Evolutionary conservation across 2,113 vertebrate species (phyloP).

Genomic region (Leucopsar rothschildi): DNA sequence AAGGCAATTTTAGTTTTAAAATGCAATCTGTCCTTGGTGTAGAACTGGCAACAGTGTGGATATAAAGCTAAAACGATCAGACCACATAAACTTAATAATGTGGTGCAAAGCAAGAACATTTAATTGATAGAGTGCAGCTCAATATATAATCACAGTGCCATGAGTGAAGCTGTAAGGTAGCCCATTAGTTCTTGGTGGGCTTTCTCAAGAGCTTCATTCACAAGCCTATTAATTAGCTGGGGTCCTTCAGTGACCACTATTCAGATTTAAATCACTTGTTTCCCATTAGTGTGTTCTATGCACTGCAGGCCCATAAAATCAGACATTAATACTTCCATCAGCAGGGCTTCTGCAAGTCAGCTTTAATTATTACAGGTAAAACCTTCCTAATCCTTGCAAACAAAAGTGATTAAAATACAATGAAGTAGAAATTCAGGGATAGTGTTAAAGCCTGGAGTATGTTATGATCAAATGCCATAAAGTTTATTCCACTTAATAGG

Average conservation of each 20-base stretch:
- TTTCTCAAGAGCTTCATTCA: constrained; percentile 41
- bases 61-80: background rate
- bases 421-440: constrained; percentile 16
- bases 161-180: background rate
- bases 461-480: constrained; percentile 2
- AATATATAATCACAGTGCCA: background rate
- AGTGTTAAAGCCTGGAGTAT: background rate
- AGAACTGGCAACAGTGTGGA: background rate
- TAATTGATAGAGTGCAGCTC: constrained; percentile 48
- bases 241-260: constrained; percentile 39
- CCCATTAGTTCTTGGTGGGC: background rate
- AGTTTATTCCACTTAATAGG: background rate
- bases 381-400: constrained; percentile 56
- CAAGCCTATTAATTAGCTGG: constrained; percentile 62
- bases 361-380: constrained; percentile 67
- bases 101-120: constrained; percentile 39
- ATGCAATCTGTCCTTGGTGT: background rate
- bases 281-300: constrained; percentile 52
- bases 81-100: constrained; percentile 46
- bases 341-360: constrained; percentile 50
- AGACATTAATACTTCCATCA: constrained; percentile 66
- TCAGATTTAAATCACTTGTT: constrained; percentile 55
- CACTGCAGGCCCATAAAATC: constrained; percentile 41
- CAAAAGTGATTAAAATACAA: constrained; percentile 58
- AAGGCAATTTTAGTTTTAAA: background rate